Conservation (phyloP, 2,888 invertebrate genomes). For the Apoda limacodes region DNA sequence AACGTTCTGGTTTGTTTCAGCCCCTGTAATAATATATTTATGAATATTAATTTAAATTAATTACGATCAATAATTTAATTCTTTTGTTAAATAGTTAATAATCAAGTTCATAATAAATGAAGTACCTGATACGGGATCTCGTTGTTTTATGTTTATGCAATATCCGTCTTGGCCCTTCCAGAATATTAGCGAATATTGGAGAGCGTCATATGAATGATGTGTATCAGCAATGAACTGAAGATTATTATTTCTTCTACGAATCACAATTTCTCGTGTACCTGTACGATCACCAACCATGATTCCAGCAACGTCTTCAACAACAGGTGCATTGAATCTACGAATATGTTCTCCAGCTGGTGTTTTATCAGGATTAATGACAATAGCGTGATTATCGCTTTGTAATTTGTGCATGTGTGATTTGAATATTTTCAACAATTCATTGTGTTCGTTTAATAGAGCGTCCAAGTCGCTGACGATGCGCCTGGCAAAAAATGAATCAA, state of each 20-base stretch:
- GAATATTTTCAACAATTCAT: conserved; percentile 27
- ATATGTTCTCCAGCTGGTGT: conserved; percentile 28
- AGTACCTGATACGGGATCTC: no score
- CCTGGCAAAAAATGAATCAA: conserved; percentile 21
- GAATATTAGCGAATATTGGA: conserved; percentile 16
- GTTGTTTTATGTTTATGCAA: conserved; percentile 13
- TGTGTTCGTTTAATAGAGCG: conserved; percentile 21
- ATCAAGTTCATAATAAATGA: no score
- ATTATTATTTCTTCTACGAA: conserved; percentile 12
- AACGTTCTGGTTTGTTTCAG: conserved; percentile 12
- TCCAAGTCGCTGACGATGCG: conserved; percentile 14
- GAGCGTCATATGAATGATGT: no score
- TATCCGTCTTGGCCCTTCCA: conserved; percentile 16
- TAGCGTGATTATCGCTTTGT: conserved; percentile 19
- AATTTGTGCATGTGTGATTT: conserved; percentile 28
- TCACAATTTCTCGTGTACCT: conserved; percentile 10
- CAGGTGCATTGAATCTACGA: conserved; percentile 33
- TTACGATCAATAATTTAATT: no score
- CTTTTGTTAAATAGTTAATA: no score
- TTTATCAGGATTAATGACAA: conserved; percentile 24
- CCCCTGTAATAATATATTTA: conserved; percentile 15
- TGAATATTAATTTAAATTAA: not conserved
- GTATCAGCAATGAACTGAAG: conserved; percentile 8
- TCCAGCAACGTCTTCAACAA: conserved; percentile 18
- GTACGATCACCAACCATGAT: conserved; percentile 16